These are phyloP conservation scores for Phataginus tetradactyla DNA, from an alignment of 2,797 vertebrate genomes.

Conservation along the genomic window DNA sequence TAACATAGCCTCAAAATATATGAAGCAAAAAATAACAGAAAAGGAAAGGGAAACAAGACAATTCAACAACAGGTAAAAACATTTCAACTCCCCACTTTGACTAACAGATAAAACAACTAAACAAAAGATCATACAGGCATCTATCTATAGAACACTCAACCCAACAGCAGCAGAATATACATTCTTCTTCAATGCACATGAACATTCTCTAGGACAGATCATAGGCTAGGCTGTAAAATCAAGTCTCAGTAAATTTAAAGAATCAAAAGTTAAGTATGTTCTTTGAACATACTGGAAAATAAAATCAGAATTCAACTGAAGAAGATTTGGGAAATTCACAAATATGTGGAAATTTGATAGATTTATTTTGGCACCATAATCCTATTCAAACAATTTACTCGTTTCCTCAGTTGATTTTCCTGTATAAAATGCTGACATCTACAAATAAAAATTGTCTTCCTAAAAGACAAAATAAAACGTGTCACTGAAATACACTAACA, in stretches of 20 bases:
- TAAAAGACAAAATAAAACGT: not conserved
- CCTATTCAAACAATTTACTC: not conserved
- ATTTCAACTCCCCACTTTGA: not conserved
- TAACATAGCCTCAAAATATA: not conserved
- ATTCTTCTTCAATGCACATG: not conserved
- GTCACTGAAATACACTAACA: not conserved
- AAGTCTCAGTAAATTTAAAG: not conserved
- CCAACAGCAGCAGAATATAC: not conserved
- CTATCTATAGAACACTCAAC: not conserved
- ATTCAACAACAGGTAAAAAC: not conserved
- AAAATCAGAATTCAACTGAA: not conserved
- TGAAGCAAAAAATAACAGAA: not conserved
- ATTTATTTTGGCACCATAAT: not conserved
- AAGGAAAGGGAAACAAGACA: not conserved
- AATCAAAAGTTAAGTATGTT: not conserved
- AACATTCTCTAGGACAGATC: not conserved
- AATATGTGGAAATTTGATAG: not conserved
- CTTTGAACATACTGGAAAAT: not conserved
- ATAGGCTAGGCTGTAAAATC: not conserved
- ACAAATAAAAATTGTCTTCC: conserved; percentile 10
- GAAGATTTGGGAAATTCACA: not conserved
- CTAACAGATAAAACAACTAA: not conserved
- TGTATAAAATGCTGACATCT: not conserved
- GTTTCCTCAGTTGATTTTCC: not conserved
- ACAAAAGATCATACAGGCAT: not conserved